Evolutionary conservation across 2,888 invertebrate species (phyloP).

Genomic region (Drosophila trichaetosa): DNA sequence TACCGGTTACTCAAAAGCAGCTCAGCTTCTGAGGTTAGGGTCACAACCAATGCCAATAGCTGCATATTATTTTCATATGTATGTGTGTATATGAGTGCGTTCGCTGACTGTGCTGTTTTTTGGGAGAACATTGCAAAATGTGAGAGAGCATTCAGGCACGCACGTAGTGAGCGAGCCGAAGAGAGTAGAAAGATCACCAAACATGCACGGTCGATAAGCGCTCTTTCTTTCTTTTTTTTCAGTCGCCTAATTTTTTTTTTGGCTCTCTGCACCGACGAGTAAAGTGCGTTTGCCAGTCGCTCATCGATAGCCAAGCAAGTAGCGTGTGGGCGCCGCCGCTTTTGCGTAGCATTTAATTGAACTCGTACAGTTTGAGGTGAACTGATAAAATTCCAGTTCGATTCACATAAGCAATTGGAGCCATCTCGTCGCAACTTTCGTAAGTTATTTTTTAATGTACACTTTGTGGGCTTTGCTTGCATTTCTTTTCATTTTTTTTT

Average conservation of each 20-base stretch:
- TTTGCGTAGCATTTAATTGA: slow-evolving; percentile 33
- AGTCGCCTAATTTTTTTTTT: slow-evolving; percentile 3
- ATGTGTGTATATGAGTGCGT: background rate
- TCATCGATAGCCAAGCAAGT: slow-evolving; percentile 44
- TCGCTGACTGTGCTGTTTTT: slow-evolving; percentile 16
- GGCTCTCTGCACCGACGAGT: background rate
- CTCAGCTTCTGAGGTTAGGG: background rate
- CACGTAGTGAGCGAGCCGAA: background rate
- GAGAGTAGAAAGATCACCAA: slow-evolving; percentile 11
- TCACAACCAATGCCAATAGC: background rate
- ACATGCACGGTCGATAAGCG: background rate
- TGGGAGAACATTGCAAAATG: slow-evolving; percentile 1
- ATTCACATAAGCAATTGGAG: slow-evolving; percentile 18
- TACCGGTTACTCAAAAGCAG: background rate
- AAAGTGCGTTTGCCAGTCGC: slow-evolving; percentile 54
- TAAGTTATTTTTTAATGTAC: slow-evolving; percentile 17
- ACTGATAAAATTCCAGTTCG: background rate
- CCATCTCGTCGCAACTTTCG: slow-evolving; percentile 2
- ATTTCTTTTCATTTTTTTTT: slow-evolving; percentile 1
- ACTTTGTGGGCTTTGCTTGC: slow-evolving; percentile 15
- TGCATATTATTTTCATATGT: background rate
- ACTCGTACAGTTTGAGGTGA: slow-evolving; percentile 4
- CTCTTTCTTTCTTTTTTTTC: slow-evolving; percentile 11
- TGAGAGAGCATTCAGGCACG: background rate
- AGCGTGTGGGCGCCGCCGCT: slow-evolving; percentile 13